Base-by-base conservation (phyloP, 2,888 invertebrate genomes). In the Bombylius discolor region DNA sequence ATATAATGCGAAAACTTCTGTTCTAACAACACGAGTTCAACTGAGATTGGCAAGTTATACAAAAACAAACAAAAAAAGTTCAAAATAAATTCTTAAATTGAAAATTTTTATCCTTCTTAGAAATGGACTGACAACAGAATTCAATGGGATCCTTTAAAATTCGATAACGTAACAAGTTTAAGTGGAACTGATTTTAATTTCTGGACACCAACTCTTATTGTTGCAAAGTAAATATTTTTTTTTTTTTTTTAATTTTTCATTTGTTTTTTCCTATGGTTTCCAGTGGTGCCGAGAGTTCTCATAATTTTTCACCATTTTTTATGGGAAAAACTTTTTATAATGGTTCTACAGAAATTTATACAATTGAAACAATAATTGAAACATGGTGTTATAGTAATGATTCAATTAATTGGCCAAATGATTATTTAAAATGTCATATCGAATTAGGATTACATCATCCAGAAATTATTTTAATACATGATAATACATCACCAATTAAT, bases 61-160 rank as follows among this genome's bases (percentile, higher is more conserved):
- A 44, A 44, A 44, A 5, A 8, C 5, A 44, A 44, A 44, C 1
- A 9, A 13, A 5, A 13, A n/a, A 44, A 4, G 53, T 58, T 54
- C 48, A 59, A 56, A 39, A 50, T 23, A 55, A 56, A 52, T 45
- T 49, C n/a, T n/a, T 47, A 42, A 36, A 32, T 14, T 49, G 13
- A 14, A 23, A 51, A 51, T 47, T 51, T 56, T 39, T 53, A 48
- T 45, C 51, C 52, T 45, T 46, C 73, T 44, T 66, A 84, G 84
- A 73, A 69, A 59, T 86, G 86, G 86, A 71, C 66, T 0, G 85
- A 85, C 62, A 71, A 77, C 13, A 80, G 78, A 58, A 69, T 84
- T 63, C 69, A 73, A 0, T 86, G 85, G 85, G 71, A 79, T 60
- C 78, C 39, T 11, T 2, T 42, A 4, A 42, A 42, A 11, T 42